Conservation (phyloP, 1,140 invertebrate species). For the Yoshiicerus persimilis region DNA sequence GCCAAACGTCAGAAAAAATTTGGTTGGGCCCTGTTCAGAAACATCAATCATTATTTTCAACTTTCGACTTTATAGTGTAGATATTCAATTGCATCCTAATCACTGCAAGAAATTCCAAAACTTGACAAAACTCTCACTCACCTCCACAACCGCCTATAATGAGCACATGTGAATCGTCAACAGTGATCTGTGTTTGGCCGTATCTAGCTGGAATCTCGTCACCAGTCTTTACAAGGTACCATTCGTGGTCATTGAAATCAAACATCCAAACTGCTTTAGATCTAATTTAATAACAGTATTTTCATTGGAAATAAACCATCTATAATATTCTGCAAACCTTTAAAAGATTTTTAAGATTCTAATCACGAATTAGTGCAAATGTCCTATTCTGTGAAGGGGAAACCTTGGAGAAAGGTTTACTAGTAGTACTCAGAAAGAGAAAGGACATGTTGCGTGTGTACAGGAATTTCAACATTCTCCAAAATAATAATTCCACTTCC, state of each 20-base stretch:
- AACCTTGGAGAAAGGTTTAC: no score
- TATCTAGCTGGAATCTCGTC: constrained; percentile 72
- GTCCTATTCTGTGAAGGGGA: no score
- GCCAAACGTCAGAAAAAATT: constrained; percentile 71
- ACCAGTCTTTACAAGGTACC: constrained; percentile 70
- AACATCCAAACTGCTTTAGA: constrained; percentile 90
- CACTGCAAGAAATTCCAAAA: no score
- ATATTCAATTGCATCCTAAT: no score
- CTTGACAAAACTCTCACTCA: not conserved
- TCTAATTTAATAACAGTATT: constrained; percentile 56
- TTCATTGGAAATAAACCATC: not conserved
- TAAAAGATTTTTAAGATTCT: no score
- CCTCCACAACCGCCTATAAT: constrained; percentile 55
- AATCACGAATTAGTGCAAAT: no score
- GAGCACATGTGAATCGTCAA: constrained; percentile 56
- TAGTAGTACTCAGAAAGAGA: no score
- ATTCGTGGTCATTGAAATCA: constrained; percentile 72
- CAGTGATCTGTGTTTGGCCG: constrained; percentile 80
- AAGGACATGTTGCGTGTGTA: no score
- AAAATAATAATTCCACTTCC: no score
- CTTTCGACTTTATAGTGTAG: not conserved
- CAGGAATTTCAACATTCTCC: no score
- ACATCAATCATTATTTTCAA: not conserved
- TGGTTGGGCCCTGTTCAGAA: constrained; percentile 60
- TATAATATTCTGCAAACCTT: no score